These are phyloP conservation scores for Clarias macrocephalus DNA, from an alignment of 2,113 vertebrate genomes.

Conservation along the genomic window DNA sequence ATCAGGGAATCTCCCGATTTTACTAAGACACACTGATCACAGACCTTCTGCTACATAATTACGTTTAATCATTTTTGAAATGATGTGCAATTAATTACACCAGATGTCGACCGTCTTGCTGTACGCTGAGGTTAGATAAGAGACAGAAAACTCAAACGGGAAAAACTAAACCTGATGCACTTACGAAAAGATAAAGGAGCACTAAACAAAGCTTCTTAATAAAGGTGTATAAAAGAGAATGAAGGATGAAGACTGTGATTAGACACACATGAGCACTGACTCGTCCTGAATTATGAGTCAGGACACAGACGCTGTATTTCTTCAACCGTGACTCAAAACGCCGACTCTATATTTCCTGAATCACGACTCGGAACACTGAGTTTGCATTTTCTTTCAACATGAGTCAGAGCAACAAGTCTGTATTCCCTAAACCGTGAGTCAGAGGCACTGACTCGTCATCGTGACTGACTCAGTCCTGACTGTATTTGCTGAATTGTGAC, in stretches of 20 bases:
- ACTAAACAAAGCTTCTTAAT: not conserved
- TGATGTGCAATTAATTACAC: not conserved
- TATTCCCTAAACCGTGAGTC: not conserved
- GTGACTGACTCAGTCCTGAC: too few species aligned
- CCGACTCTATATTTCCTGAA: not conserved
- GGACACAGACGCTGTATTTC: not conserved
- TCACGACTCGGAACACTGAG: not conserved
- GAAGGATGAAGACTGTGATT: too few species aligned
- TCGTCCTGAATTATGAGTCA: not conserved
- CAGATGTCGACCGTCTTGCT: not conserved
- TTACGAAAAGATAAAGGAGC: too few species aligned
- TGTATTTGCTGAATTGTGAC: not conserved
- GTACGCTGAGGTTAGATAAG: not conserved
- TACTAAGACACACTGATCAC: not conserved
- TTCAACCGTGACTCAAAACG: not conserved
- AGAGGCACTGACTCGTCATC: not conserved
- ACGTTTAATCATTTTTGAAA: not conserved
- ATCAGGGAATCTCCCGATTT: not conserved
- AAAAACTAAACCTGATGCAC: not conserved
- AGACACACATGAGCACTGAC: too few species aligned
- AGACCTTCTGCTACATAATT: not conserved
- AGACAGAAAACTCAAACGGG: not conserved
- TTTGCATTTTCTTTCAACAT: not conserved
- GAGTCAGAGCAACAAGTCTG: not conserved
- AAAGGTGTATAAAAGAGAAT: not conserved